A percentile compares a stretch with the other conserved stretches of the same genome.
Evolutionary conservation across 2,888 invertebrate species (phyloP).

Genomic region (Drosophila infuscata): DNA sequence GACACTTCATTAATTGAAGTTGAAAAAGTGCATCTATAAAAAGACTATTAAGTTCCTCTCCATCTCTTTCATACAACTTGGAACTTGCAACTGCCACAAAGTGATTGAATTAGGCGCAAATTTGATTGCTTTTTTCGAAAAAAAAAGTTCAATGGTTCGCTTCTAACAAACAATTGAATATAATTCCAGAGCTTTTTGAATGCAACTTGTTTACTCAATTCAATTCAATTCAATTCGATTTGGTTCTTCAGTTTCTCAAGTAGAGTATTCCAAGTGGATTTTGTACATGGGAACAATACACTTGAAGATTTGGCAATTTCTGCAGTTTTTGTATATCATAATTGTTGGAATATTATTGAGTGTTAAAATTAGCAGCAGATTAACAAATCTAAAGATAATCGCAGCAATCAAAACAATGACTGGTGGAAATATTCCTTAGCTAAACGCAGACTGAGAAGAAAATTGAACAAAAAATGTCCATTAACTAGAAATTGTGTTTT

Average conservation of each 20-base stretch:
- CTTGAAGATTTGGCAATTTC: constrained; percentile 69
- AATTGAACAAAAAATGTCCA: background rate
- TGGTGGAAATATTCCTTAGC: background rate
- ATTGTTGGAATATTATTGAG: constrained; percentile 14
- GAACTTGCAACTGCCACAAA: constrained; percentile 31
- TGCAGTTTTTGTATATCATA: constrained; percentile 37
- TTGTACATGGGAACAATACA: constrained; percentile 51
- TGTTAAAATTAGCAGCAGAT: constrained; percentile 33
- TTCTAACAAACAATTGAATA: constrained; percentile 38
- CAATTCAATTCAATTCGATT: constrained; percentile 1
- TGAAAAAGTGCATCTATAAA: constrained; percentile 79
- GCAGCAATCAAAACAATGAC: background rate
- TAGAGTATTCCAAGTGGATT: constrained; percentile 38
- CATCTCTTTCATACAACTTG: constrained; percentile 39
- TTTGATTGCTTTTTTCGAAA: constrained; percentile 71
- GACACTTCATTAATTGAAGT: constrained; percentile 81
- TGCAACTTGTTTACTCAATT: constrained; percentile 54
- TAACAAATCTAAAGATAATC: background rate
- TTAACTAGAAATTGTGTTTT: background rate
- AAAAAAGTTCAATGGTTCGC: constrained; percentile 73
- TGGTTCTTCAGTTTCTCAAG: constrained; percentile 39
- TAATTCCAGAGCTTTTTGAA: constrained; percentile 52
- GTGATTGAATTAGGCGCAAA: constrained; percentile 58
- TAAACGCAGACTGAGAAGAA: background rate
- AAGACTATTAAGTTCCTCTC: constrained; percentile 74